These are phyloP conservation scores for Rhizoglyphus robini DNA, from an alignment of 1,140 invertebrate species.

Conservation along the genomic window DNA sequence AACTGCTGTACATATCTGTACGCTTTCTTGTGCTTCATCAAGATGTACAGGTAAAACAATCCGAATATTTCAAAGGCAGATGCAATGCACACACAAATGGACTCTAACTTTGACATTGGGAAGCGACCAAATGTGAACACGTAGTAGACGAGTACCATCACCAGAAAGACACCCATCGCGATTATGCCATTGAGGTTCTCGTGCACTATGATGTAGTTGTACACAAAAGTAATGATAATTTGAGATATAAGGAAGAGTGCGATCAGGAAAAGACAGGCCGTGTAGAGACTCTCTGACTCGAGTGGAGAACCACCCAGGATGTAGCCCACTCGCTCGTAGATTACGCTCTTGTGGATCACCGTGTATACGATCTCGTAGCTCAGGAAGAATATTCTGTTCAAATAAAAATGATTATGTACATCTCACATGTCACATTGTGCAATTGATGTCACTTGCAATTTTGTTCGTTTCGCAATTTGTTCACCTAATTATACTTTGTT, in stretches of 20 bases:
- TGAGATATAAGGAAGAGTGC: neutral
- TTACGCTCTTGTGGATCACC: neutral
- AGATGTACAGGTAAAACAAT: neutral
- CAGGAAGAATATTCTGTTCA: neutral
- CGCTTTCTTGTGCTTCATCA: neutral
- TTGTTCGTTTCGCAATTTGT: too few relatives aligned
- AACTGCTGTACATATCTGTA: neutral
- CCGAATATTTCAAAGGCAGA: neutral
- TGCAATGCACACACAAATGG: neutral
- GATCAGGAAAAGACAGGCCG: neutral
- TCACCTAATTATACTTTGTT: too few relatives aligned
- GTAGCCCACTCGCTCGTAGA: neutral
- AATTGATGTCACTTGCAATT: too few relatives aligned
- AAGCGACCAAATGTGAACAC: neutral
- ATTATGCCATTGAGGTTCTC: constrained; percentile 1
- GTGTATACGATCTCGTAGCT: neutral
- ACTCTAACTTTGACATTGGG: neutral
- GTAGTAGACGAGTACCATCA: neutral
- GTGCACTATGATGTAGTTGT: constrained; percentile 8
- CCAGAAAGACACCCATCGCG: neutral
- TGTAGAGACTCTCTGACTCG: neutral
- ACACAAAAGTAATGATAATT: constrained; percentile 7
- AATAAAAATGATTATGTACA: neutral
- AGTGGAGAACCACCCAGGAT: neutral
- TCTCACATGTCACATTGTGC: too few relatives aligned